Conservation (phyloP, 2,888 invertebrate species). For the Drosophila planitibia region DNA sequence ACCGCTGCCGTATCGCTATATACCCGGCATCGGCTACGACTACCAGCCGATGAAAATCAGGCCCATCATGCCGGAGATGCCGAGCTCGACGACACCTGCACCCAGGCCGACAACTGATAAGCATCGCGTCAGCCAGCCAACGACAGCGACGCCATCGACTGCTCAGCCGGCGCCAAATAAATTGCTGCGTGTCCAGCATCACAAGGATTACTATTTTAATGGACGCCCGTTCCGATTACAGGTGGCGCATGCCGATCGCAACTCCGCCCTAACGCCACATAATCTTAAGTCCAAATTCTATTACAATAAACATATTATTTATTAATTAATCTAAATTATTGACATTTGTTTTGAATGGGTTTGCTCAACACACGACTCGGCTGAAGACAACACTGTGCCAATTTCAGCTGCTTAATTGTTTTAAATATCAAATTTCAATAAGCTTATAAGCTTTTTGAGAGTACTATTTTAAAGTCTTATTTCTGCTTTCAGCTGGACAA, state of each 20-base stretch:
- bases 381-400: not conserved
- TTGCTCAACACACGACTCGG: not conserved
- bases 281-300: conserved; percentile 83
- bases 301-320: conserved; percentile 84
- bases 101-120: conserved; percentile 18
- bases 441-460: not conserved
- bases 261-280: conserved; percentile 70
- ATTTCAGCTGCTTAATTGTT: not conserved
- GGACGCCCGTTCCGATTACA: conserved; percentile 82
- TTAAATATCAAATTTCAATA: not conserved
- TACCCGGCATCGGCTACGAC: conserved; percentile 93
- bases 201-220: conserved; percentile 82
- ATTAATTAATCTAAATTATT: conserved; percentile 65
- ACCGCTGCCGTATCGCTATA: conserved; percentile 93
- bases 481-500: not conserved
- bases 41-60: conserved; percentile 89
- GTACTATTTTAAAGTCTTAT: not conserved
- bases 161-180: conserved; percentile 60
- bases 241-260: conserved; percentile 74
- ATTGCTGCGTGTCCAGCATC: conserved; percentile 75
- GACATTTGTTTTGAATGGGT: conserved; percentile 3
- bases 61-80: conserved; percentile 64
- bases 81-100: conserved; percentile 23
- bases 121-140: conserved; percentile 5
- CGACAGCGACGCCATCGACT: conserved; percentile 19